These are phyloP conservation scores for Cheilinus undulatus DNA, from an alignment of 2,113 vertebrate genomes.

Conservation along the genomic window DNA sequence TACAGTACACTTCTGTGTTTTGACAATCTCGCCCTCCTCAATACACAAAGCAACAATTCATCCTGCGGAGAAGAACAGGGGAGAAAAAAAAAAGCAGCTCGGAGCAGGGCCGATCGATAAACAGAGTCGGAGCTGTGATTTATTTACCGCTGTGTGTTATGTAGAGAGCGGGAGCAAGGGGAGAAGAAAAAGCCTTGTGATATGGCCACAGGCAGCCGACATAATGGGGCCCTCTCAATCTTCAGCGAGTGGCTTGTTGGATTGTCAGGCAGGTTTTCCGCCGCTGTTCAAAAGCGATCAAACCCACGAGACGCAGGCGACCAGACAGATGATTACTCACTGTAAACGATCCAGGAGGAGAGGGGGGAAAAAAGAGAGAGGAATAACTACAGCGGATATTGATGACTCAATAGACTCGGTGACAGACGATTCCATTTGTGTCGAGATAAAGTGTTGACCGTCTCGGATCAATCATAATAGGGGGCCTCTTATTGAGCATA, in stretches of 20 bases:
- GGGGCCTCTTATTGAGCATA: constrained; percentile 93
- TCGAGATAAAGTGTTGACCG: constrained; percentile 93
- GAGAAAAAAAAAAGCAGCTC: constrained; percentile 24
- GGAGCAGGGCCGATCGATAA: constrained; percentile 90
- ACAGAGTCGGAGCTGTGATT: constrained; percentile 93
- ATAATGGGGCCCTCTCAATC: constrained; percentile 97
- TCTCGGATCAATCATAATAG: constrained; percentile 95
- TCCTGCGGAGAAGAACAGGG: constrained; percentile 87
- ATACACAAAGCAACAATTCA: constrained; percentile 95
- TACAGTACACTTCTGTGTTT: constrained; percentile 50
- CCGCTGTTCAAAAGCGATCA: constrained; percentile 91
- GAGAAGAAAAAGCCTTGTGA: constrained; percentile 65
- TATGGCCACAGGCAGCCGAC: constrained; percentile 94
- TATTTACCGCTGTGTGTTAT: constrained; percentile 96
- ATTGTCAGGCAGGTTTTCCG: constrained; percentile 88
- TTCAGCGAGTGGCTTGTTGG: constrained; percentile 90
- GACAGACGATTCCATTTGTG: constrained; percentile 96
- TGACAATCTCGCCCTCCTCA: constrained; percentile 65
- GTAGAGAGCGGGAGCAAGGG: constrained; percentile 84
- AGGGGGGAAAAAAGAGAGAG: constrained; percentile 25
- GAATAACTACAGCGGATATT: constrained; percentile 88
- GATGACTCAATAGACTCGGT: constrained; percentile 97
- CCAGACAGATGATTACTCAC: constrained; percentile 98
- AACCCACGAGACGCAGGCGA: constrained; percentile 91
- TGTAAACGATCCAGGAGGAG: constrained; percentile 89